A percentile compares a stretch with the other conserved stretches of the same genome.
Evolutionary conservation across 2,888 invertebrate genomes (phyloP).

Genomic region (Plagodis pulveraria): DNA sequence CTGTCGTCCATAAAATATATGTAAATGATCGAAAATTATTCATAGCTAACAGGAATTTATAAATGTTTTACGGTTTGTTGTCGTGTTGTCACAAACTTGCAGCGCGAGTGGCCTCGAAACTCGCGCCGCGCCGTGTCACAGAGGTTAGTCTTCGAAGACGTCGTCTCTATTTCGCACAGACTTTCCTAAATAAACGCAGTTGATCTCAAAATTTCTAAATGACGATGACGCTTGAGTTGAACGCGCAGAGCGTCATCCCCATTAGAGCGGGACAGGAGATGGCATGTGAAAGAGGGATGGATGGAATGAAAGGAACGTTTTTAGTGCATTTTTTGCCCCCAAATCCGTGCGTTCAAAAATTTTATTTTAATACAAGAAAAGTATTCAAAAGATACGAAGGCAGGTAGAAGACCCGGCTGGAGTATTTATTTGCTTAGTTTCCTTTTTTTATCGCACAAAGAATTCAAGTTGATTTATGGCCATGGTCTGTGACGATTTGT

Average conservation of each 20-base stretch:
- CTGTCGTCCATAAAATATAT: conserved; percentile 70
- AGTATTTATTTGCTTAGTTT: conserved; percentile 83
- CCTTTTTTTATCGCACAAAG: conserved; percentile 75
- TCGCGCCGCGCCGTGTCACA: conserved; percentile 13
- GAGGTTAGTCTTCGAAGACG: conserved; percentile 36
- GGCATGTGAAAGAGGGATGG: conserved; percentile 50
- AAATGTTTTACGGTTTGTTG: conserved; percentile 67
- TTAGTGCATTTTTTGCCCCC: conserved; percentile 80
- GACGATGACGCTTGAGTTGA: conserved; percentile 58
- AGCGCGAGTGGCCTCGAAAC: conserved; percentile 40
- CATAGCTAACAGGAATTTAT: conserved; percentile 76
- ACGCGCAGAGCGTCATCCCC: conserved; percentile 60
- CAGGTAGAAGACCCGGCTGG: conserved; percentile 75
- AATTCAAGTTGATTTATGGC: conserved; percentile 80
- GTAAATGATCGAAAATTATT: conserved; percentile 77
- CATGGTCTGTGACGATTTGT: conserved; percentile 81
- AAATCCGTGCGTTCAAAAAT: conserved; percentile 78
- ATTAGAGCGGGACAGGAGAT: conserved; percentile 55
- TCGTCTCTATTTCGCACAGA: conserved; percentile 43
- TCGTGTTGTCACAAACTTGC: conserved; percentile 44
- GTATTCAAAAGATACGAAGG: conserved; percentile 81
- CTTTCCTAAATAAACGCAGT: conserved; percentile 51
- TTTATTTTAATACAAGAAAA: conserved; percentile 83
- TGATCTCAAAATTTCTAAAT: conserved; percentile 60
- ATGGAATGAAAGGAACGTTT: conserved; percentile 68